A percentile compares a stretch with the other conserved stretches of the same genome.
These are phyloP conservation scores for Adineta ricciae DNA, from an alignment of 2,888 invertebrate genomes.

Conservation along the genomic window DNA sequence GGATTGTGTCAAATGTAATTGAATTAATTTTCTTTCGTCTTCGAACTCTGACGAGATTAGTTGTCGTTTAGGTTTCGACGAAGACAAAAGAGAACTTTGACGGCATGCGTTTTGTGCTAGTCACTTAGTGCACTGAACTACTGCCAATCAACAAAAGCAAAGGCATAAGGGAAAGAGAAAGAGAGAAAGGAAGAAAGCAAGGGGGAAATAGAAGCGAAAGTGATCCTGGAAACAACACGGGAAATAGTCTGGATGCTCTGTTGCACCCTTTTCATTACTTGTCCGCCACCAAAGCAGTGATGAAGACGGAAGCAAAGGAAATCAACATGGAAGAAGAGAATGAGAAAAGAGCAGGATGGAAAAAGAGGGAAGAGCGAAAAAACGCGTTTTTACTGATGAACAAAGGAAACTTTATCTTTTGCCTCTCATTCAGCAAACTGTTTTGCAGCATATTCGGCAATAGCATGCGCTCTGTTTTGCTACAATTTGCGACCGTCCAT, in stretches of 20 bases:
- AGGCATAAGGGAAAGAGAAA: neutral
- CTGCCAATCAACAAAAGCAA: neutral
- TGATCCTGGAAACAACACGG: conserved; percentile 1
- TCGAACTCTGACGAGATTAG: neutral
- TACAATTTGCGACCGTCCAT: neutral
- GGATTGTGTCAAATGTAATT: neutral
- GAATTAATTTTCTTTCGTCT: neutral
- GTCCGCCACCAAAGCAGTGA: neutral
- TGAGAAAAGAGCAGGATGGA: neutral
- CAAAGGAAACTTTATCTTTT: conserved; percentile 13
- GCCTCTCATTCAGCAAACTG: neutral
- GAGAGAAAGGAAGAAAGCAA: neutral
- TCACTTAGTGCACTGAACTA: neutral
- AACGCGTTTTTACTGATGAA: neutral
- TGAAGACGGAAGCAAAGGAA: neutral
- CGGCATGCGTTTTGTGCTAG: neutral
- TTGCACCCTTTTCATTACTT: neutral
- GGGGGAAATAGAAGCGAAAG: neutral
- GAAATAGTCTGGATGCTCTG: neutral
- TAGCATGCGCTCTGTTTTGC: neutral
- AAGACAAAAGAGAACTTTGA: no score
- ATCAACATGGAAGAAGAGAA: neutral
- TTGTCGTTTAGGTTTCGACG: neutral
- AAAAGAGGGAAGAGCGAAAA: neutral
- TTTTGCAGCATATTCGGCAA: neutral